Base-by-base conservation (phyloP, 2,797 vertebrate genomes). In the Rachycentron canadum region DNA sequence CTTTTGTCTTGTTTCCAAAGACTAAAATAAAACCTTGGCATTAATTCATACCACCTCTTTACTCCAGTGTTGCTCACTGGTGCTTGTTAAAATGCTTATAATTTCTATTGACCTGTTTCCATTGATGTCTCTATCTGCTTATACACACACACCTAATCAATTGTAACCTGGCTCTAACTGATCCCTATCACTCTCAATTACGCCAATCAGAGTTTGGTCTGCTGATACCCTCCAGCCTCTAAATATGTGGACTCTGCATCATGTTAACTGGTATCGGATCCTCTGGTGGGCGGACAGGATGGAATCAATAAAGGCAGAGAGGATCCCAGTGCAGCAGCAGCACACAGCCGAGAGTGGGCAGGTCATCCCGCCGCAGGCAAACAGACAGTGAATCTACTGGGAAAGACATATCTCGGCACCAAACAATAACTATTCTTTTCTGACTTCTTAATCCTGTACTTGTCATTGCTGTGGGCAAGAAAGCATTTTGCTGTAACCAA, bases 181-280 rank as follows among this genome's bases (percentile, higher is more conserved):
- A 94, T 93, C 84, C 62, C 85, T 91, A 92, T 94, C 90, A 84
- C 88, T 93, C 86, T 86, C 91, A 89, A 88, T 94, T 92, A 91
- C 66, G 40, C 69, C 75, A 79, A 79, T 86, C 82, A 55, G 60
- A 70, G 72, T 76, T 58, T 7, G 45, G 61, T 32, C 58, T 10
- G 75, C 88, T 89, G 90, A 90, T 89, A 86, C 78, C 76, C 72
- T 68, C 65, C 68, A 59, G 85, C 81, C 70, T 82, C 88, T 88
- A 74, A 93, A 92, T 89, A 90, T 91, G 91, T 90, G 87, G 82
- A 92, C 78, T 84, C 85, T 82, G 86, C 90, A 88, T 89, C 84
- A 71, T 81, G 87, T 89, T 91, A 91, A 90, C 88, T 81, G 88
- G 58, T 82, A 89, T 92, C 10, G 72, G 88, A 92, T 89, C 76